Evolutionary conservation across 2,113 vertebrate genomes (phyloP).

Genomic region (Campylomormyrus numenius): DNA sequence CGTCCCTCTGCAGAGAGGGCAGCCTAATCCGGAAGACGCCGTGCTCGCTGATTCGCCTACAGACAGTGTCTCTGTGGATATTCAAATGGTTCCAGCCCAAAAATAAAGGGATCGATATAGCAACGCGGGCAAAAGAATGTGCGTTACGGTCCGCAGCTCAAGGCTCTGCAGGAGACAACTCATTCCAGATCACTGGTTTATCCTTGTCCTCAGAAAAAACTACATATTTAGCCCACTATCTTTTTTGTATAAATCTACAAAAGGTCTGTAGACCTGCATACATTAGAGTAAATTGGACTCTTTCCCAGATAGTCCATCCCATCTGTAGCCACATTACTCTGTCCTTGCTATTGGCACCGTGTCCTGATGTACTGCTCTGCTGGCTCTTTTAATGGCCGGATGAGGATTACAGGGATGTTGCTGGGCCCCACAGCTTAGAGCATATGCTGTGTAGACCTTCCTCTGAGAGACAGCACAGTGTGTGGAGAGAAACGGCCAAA

Average conservation of each 20-base stretch:
- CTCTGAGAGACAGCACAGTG: background rate
- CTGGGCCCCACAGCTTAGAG: background rate
- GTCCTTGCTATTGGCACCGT: background rate
- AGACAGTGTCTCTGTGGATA: background rate
- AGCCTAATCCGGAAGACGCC: background rate
- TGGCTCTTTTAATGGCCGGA: background rate
- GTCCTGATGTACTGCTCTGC: background rate
- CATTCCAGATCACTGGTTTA: background rate
- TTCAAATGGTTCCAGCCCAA: background rate
- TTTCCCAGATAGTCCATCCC: slow-evolving; percentile 42
- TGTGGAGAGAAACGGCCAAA: background rate
- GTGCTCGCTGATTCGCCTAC: background rate
- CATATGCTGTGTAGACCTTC: background rate
- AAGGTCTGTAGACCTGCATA: slow-evolving; percentile 13
- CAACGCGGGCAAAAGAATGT: background rate
- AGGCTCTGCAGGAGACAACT: background rate
- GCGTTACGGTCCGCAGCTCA: background rate
- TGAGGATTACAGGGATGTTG: background rate
- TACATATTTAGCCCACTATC: background rate
- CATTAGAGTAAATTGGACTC: slow-evolving; percentile 35
- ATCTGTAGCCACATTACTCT: background rate
- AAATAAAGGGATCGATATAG: background rate
- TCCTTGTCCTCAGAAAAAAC: background rate
- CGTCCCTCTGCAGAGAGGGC: background rate
- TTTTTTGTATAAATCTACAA: background rate